phyloP scores from a whole-genome alignment of 2,113 vertebrate species.

The Leptobrachium leishanense region DNA sequence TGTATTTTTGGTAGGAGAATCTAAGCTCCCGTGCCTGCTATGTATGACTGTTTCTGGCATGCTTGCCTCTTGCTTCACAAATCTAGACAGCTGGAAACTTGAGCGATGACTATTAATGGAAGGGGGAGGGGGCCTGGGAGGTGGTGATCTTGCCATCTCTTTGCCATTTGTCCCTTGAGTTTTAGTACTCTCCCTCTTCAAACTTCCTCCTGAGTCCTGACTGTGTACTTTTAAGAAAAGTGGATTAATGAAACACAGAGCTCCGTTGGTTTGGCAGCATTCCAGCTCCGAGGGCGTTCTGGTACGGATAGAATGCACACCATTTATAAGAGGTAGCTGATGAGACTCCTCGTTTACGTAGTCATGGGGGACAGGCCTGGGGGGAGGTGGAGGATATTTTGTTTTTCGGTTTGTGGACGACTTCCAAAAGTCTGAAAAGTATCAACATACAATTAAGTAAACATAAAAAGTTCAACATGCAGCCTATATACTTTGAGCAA shows the following conservation, averaged over 20 bases:
- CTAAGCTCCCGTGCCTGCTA: slow-evolving; percentile 61
- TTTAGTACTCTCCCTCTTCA: slow-evolving; percentile 58
- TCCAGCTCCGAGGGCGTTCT: slow-evolving; percentile 72
- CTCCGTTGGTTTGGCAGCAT: slow-evolving; percentile 77
- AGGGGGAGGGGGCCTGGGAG: slow-evolving; percentile 76
- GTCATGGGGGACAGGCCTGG: slow-evolving; percentile 65
- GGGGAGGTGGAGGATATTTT: slow-evolving; percentile 65
- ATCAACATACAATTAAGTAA: slow-evolving; percentile 54
- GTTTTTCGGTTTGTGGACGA: slow-evolving; percentile 74
- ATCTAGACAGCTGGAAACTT: slow-evolving; percentile 67
- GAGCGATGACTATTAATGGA: slow-evolving; percentile 71
- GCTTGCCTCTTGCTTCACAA: slow-evolving; percentile 65
- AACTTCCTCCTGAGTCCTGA: slow-evolving; percentile 67
- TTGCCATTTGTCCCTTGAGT: slow-evolving; percentile 64
- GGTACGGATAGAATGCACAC: slow-evolving; percentile 79
- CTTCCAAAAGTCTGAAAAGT: slow-evolving; percentile 88
- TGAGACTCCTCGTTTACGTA: slow-evolving; percentile 64
- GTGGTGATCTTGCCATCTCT: slow-evolving; percentile 67
- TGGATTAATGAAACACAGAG: slow-evolving; percentile 90
- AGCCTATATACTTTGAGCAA: slow-evolving; percentile 43
- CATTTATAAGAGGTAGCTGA: slow-evolving; percentile 75
- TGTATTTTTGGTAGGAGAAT: slow-evolving; percentile 62
- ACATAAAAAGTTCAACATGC: slow-evolving; percentile 63
- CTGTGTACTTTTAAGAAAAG: slow-evolving; percentile 87
- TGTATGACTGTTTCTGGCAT: slow-evolving; percentile 74